A percentile compares a stretch with the other conserved stretches of the same genome.
Evolutionary conservation across 2,888 invertebrate genomes (phyloP).

Genomic region (Psylliodes chrysocephalus): DNA sequence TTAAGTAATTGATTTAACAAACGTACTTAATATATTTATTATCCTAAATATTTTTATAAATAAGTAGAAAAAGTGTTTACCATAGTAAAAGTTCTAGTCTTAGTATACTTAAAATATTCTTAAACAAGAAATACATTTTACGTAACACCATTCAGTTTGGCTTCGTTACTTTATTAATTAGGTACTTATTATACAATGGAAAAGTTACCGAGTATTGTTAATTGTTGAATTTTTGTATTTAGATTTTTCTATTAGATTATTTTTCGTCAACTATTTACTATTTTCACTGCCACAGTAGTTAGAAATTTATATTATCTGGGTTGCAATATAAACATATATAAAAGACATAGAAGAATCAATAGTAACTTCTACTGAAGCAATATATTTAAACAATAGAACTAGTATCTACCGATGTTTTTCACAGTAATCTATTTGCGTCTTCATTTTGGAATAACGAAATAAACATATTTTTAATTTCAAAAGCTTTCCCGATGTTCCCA

Average conservation of each 20-base stretch:
- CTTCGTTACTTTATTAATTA: slow-evolving; percentile 29
- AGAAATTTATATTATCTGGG: slow-evolving; percentile 35
- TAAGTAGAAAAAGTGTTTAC: slow-evolving; percentile 50
- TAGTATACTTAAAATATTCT: slow-evolving; percentile 46
- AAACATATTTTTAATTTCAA: neutral
- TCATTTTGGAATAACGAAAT: neutral
- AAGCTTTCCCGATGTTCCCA: too few relatives aligned
- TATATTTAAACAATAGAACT: slow-evolving; percentile 41
- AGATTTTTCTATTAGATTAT: slow-evolving; percentile 35
- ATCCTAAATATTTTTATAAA: slow-evolving; percentile 2
- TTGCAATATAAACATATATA: slow-evolving; percentile 30
- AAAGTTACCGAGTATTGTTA: slow-evolving; percentile 30
- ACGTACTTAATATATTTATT: too few relatives aligned
- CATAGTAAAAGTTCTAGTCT: slow-evolving; percentile 54
- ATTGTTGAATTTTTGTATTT: slow-evolving; percentile 45
- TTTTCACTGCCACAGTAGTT: slow-evolving; percentile 61
- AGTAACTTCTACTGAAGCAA: slow-evolving; percentile 47
- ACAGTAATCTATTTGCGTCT: slow-evolving; percentile 15
- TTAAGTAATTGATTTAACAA: neutral
- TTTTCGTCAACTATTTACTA: slow-evolving; percentile 49
- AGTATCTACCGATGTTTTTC: slow-evolving; percentile 27
- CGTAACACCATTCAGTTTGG: slow-evolving; percentile 19
- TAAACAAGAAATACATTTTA: slow-evolving; percentile 39
- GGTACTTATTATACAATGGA: slow-evolving; percentile 16
- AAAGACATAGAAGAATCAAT: slow-evolving; percentile 30